phyloP scores from a whole-genome alignment of 2,888 invertebrate species.

The Carpatolechia fugitivella region DNA sequence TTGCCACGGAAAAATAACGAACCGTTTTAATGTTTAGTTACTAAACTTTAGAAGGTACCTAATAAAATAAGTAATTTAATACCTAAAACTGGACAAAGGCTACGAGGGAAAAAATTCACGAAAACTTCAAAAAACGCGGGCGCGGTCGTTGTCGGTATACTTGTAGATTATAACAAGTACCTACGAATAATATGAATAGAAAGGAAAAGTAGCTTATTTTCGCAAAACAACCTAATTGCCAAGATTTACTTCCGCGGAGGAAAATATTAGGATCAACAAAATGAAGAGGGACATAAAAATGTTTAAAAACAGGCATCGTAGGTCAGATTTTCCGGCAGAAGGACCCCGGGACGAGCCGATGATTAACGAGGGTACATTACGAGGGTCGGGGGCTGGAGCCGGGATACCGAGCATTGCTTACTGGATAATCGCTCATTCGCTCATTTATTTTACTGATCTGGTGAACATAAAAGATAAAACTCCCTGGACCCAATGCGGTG shows the following conservation, averaged over 20 bases:
- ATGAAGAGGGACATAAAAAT: not conserved
- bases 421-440: constrained; percentile 57
- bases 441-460: constrained; percentile 19
- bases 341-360: constrained; percentile 27
- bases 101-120: no score
- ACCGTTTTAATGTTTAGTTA: no score
- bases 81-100: no score
- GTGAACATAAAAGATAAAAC: no score
- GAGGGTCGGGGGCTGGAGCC: constrained; percentile 19
- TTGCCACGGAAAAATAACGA: no score
- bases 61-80: no score
- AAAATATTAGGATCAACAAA: not conserved
- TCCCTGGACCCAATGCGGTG: no score
- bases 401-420: constrained; percentile 29
- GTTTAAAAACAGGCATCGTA: not conserved
- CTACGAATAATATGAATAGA: not conserved
- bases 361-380: constrained; percentile 61
- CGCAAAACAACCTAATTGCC: not conserved
- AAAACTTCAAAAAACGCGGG: no score
- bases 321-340: constrained; percentile 3
- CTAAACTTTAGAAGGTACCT: no score
- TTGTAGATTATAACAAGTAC: no score
- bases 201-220: not conserved
- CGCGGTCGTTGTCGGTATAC: no score
- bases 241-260: not conserved